phyloP scores from a whole-genome alignment of 2,797 vertebrate species.

The Simalia tracyae region DNA sequence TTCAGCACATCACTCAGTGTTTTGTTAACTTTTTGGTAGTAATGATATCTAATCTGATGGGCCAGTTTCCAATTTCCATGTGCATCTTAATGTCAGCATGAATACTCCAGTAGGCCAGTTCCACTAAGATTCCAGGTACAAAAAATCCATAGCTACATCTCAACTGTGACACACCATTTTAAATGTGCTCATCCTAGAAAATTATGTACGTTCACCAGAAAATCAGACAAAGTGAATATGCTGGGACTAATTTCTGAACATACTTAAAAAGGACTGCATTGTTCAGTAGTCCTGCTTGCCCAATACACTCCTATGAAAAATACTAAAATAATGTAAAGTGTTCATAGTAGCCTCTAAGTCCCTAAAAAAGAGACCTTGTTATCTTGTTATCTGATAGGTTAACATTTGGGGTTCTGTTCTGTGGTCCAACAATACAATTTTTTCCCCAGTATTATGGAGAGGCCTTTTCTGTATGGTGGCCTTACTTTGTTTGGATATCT shows the following conservation, averaged over 20 bases:
- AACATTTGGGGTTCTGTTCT: background rate
- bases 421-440: background rate
- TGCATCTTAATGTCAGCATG: background rate
- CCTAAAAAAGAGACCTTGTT: background rate
- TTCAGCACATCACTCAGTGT: accelerated
- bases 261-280: background rate
- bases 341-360: background rate
- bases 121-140: background rate
- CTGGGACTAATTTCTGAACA: background rate
- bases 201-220: background rate
- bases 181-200: background rate
- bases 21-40: background rate
- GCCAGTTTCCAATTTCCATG: slow-evolving; percentile 11
- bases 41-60: background rate
- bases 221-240: background rate
- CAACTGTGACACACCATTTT: background rate
- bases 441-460: background rate
- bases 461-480: background rate
- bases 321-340: background rate
- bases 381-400: background rate
- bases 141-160: background rate
- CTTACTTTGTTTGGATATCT: background rate
- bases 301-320: background rate
- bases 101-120: slow-evolving; percentile 25
- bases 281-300: background rate